Evolutionary conservation across 2,113 vertebrate genomes (phyloP).

Genomic region (Eudyptes chrysolophus): DNA sequence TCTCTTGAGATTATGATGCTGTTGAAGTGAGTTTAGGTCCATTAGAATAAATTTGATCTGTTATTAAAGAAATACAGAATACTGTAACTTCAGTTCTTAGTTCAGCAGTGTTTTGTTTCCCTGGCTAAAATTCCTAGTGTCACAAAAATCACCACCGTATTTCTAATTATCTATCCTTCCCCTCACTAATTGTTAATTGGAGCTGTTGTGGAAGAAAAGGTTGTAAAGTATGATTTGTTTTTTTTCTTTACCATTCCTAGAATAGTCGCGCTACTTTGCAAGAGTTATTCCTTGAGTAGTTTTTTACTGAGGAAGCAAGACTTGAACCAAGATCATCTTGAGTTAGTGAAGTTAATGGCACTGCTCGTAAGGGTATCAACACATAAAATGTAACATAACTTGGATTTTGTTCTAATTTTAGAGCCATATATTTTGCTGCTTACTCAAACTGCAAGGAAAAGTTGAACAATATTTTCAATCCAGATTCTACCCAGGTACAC

Average conservation of each 20-base stretch:
- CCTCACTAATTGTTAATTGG: not conserved
- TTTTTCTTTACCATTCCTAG: not conserved
- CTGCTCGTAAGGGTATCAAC: rapidly evolving
- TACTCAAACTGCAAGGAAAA: constrained; percentile 96
- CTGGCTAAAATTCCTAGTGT: not conserved
- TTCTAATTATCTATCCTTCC: not conserved
- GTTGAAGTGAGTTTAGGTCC: not conserved
- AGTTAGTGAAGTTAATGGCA: not conserved
- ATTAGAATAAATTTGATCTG: not conserved
- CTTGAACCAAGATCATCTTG: not conserved
- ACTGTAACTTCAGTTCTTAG: not conserved
- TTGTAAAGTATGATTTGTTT: not conserved
- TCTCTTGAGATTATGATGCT: not conserved
- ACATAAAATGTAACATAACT: not conserved
- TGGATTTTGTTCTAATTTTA: constrained; percentile 69
- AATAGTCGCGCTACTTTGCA: not conserved
- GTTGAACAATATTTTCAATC: constrained; percentile 86
- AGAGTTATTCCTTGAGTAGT: not conserved
- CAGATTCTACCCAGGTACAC: constrained; percentile 94
- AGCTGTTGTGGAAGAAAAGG: not conserved
- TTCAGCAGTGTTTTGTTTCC: not conserved
- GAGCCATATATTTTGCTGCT: constrained; percentile 98
- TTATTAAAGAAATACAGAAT: not conserved
- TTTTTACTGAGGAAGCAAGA: not conserved
- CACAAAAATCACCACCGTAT: not conserved